Conservation (phyloP, 92 coral and sea anemone genomes). For the Siderastrea siderea region DNA sequence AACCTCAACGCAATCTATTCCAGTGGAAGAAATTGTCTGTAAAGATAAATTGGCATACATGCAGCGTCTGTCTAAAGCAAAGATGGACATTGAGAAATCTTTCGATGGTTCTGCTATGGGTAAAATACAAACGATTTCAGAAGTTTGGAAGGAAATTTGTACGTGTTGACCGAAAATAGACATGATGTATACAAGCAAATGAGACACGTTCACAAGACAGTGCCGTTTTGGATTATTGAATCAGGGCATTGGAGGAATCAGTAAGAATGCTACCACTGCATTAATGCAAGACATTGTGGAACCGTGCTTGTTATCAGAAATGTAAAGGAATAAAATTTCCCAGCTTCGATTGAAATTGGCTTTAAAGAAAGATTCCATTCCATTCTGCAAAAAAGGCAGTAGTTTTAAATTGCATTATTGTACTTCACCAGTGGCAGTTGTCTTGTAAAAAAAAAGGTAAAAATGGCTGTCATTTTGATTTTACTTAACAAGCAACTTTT, state of each 20-base stretch:
- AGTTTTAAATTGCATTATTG: no score
- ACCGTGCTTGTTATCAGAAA: background rate
- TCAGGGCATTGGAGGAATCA: background rate
- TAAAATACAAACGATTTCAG: conserved; percentile 9
- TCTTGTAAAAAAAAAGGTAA: no score
- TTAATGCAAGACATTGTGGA: conserved; percentile 10
- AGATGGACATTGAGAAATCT: conserved; percentile 1
- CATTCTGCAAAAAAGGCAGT: no score
- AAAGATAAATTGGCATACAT: background rate
- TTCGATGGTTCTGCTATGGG: conserved; percentile 1
- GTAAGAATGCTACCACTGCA: background rate
- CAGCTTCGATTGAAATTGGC: conserved; percentile 10
- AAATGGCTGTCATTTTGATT: no score
- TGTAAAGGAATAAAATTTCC: conserved; percentile 13
- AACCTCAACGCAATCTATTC: background rate
- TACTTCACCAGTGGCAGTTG: no score
- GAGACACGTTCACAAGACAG: background rate
- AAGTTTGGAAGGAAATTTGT: background rate
- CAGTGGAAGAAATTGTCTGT: conserved; percentile 10
- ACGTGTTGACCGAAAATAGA: conserved; percentile 22
- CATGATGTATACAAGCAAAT: background rate
- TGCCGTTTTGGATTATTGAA: background rate
- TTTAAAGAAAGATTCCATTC: background rate
- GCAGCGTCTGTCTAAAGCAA: conserved; percentile 16
- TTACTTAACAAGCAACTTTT: no score